phyloP scores from a whole-genome alignment of 2,113 vertebrate genomes.

The Erythrocercus mccallii region DNA sequence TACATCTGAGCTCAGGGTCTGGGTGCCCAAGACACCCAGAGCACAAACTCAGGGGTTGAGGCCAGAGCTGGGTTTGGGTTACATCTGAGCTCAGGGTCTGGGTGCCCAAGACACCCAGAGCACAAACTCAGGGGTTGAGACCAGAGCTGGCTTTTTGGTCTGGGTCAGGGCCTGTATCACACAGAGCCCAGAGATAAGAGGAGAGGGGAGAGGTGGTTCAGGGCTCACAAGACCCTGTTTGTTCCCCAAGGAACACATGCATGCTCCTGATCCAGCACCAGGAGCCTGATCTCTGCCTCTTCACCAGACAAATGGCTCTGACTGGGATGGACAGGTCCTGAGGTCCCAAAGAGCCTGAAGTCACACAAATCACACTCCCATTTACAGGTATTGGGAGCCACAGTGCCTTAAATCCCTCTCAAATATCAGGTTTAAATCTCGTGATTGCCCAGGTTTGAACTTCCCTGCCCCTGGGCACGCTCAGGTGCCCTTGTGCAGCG shows the following conservation, averaged over 20 bases:
- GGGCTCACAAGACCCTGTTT: background rate
- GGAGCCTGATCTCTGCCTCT: background rate
- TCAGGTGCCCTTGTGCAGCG: background rate
- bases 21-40: background rate
- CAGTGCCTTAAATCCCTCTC: background rate
- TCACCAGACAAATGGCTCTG: background rate
- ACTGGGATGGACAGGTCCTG: background rate
- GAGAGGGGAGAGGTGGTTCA: background rate
- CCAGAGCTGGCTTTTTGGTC: background rate
- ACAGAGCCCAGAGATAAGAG: background rate
- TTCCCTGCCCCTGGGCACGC: background rate
- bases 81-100: background rate
- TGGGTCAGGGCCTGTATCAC: background rate
- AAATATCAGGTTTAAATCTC: background rate
- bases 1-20: background rate
- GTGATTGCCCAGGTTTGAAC: background rate
- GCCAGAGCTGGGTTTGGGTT: background rate
- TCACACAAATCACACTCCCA: no score
- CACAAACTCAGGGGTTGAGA: background rate
- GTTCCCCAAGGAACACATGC: background rate
- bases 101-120: background rate
- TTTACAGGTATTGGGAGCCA: background rate
- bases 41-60: background rate
- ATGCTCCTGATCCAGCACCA: background rate
- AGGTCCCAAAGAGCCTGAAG: background rate